Conservation (phyloP, 2,113 vertebrate genomes). For the Gasterosteus nipponicus region DNA sequence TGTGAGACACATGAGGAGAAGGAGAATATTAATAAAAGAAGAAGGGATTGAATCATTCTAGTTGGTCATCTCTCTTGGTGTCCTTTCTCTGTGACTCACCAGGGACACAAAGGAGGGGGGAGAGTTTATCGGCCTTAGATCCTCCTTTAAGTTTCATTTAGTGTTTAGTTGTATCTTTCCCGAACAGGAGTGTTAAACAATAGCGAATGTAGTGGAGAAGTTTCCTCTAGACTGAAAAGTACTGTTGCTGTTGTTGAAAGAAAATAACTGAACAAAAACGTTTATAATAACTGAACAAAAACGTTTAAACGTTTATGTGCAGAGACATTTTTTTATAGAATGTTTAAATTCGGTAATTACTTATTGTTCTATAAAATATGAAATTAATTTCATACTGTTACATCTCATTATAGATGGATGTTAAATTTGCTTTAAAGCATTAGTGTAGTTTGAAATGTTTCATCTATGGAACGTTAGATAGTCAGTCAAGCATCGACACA, state of each 20-base stretch:
- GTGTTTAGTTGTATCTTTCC: slow-evolving; percentile 54
- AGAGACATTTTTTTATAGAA: neutral
- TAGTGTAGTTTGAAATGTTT: slow-evolving; percentile 11
- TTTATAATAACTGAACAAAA: neutral
- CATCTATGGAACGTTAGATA: slow-evolving; percentile 5
- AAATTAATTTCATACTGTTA: neutral
- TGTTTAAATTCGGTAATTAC: neutral
- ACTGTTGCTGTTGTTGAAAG: neutral
- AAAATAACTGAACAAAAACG: neutral
- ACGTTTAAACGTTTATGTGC: neutral
- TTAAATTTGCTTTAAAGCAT: neutral
- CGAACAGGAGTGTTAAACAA: neutral
- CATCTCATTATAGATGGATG: neutral
- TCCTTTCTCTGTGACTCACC: slow-evolving; percentile 57
- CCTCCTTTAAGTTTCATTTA: slow-evolving; percentile 64
- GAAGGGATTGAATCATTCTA: slow-evolving; percentile 26
- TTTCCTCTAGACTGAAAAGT: neutral
- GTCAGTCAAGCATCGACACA: slow-evolving; percentile 18
- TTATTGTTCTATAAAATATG: neutral
- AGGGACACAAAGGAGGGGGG: neutral
- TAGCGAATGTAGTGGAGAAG: slow-evolving; percentile 7
- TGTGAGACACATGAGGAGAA: slow-evolving; percentile 8
- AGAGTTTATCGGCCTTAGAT: slow-evolving; percentile 41
- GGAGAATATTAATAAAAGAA: slow-evolving; percentile 14
- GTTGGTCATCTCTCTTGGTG: slow-evolving; percentile 34